Base-by-base conservation (phyloP, 2,888 invertebrate species). In the Thera obeliscata region DNA sequence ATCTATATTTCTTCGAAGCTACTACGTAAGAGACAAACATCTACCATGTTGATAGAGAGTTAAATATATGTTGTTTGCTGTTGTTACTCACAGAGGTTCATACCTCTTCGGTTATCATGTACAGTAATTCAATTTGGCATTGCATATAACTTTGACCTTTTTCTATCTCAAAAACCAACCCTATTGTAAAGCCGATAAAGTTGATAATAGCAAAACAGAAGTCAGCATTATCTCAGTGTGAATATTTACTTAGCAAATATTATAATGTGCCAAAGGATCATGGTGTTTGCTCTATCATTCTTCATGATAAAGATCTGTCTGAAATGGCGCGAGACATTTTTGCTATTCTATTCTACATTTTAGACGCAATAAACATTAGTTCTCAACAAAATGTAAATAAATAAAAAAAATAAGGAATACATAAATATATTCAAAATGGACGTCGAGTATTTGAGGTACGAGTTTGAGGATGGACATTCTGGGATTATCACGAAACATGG, bases 401-500 rank as follows among this genome's bases (percentile, higher is more conserved):
- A 22, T 22, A 22, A 22, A 22, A 22, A 22, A 22, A 22, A 22
- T 22, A 22, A 22, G 22, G 22, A 22, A 22, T 22, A 22, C 22
- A 22, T 22, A 0, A 22, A 22, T 22, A 7, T 49, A 22, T 48
- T 54, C 57, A 77, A 72, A 59, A 91, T 91, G 91, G 89, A 91
- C 70, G 86, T 87, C 8, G 91, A 91, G 65, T 90, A 88, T 74
- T 56, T 91, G 66, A 87, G 83, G 73, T 82, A 86, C 66, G 81
- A 82, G 55, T 91, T 84, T 65, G 85, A 88, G 76, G 87, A 91
- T 76, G 87, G 89, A 4, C 76, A 81, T 57, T 83, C 85, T 61
- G 91, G 90, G 2, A 85, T 90, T 38, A 82, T 89, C 57, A 86
- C 86, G 1, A 88, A 86, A 65, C 81, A 83, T 66, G 86, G 91